Percentiles rank a stretch among this genome's conserved stretches.
phyloP scores from a whole-genome alignment of 2,113 vertebrate genomes.

The Daphoenositta chrysoptera region DNA sequence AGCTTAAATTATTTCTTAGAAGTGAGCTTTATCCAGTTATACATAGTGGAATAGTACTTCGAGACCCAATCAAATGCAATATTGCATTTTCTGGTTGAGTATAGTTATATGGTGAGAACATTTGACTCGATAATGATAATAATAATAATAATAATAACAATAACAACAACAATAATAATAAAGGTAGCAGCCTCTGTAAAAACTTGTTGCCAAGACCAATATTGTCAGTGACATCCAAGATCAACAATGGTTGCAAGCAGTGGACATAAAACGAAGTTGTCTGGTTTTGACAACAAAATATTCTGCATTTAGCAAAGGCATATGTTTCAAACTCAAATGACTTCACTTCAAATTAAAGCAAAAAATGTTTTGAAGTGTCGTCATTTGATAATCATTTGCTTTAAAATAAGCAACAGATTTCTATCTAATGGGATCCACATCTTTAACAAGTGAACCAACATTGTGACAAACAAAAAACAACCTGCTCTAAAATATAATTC shows the following conservation, averaged over 20 bases:
- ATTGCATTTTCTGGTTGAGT: background rate
- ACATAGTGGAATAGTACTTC: background rate
- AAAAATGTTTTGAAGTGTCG: slow-evolving; percentile 74
- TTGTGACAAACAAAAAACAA: slow-evolving; percentile 52
- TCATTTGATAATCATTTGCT: slow-evolving; percentile 74
- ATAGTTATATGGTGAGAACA: background rate
- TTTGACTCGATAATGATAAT: background rate
- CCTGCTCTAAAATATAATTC: slow-evolving; percentile 53
- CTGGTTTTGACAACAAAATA: slow-evolving; percentile 58
- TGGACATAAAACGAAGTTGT: slow-evolving; percentile 52
- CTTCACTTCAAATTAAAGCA: slow-evolving; percentile 73
- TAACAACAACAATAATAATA: background rate
- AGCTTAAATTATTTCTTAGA: background rate
- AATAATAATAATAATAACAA: background rate
- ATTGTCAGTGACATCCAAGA: slow-evolving; percentile 26
- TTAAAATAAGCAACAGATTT: slow-evolving; percentile 72
- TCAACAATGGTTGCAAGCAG: slow-evolving; percentile 39
- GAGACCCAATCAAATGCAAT: background rate
- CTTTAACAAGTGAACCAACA: slow-evolving; percentile 60
- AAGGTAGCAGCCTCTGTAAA: background rate
- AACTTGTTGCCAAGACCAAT: background rate
- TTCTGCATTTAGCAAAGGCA: slow-evolving; percentile 64
- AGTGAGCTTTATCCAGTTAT: background rate
- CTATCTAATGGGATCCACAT: slow-evolving; percentile 62
- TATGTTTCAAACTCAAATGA: slow-evolving; percentile 78